phyloP scores from a whole-genome alignment of 2,113 vertebrate species.

The Petaurus breviceps region DNA sequence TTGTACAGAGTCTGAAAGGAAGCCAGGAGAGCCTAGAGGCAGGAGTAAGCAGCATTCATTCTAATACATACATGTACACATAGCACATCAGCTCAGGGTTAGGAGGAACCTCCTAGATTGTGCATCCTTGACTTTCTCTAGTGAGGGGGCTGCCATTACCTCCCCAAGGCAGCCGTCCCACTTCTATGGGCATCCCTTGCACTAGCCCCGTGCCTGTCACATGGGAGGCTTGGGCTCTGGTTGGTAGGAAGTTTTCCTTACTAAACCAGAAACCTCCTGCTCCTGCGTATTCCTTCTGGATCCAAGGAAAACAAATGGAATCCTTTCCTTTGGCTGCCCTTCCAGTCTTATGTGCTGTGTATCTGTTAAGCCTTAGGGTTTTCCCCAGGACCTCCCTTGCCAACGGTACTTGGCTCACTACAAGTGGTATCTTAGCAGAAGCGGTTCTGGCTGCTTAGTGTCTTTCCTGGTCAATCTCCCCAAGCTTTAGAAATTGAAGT shows the following conservation, averaged over 20 bases:
- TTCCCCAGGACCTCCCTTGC: neutral
- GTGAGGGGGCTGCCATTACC: too few species aligned
- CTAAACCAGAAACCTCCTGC: neutral
- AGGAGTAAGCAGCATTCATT: neutral
- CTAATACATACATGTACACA: too few species aligned
- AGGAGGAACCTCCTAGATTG: too few species aligned
- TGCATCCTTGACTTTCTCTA: too few species aligned
- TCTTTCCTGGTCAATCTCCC: neutral
- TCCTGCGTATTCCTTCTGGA: neutral
- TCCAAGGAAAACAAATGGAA: neutral
- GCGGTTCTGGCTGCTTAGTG: neutral
- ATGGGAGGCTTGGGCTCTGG: neutral
- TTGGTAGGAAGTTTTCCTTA: neutral
- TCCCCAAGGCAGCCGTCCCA: too few species aligned
- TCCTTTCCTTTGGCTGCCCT: neutral
- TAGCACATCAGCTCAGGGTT: too few species aligned
- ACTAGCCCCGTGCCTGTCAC: too few species aligned
- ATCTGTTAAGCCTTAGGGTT: neutral
- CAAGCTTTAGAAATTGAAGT: neutral
- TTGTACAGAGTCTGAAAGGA: neutral
- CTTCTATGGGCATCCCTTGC: too few species aligned
- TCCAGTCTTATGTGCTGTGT: neutral
- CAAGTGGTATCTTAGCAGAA: neutral
- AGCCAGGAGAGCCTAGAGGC: too few species aligned
- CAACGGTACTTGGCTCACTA: neutral